Base-by-base conservation (phyloP, 2,888 invertebrate species). In the Lasius fuliginosus region DNA sequence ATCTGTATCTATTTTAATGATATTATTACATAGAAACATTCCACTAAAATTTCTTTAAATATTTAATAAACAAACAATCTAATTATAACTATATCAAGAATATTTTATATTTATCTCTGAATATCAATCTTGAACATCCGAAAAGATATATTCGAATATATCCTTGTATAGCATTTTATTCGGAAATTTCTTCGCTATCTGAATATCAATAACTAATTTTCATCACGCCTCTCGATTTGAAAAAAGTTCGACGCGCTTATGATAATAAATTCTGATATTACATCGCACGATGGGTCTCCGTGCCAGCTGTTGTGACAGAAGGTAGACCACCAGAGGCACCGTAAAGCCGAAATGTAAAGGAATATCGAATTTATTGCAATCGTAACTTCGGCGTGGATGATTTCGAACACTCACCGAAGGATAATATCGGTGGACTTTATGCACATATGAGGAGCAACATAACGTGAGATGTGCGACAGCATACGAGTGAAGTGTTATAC, bases 341-440 rank as follows among this genome's bases (percentile, higher is more conserved):
- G 69, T 79, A 79, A 79, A 68, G 30, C 33, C 42, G 33, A 76
- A 76, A 65, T 53, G 82, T 65, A 30, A 71, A 46, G 42, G 12
- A 69, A 81, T 81, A 81, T 81, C 15, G 27, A 81, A 81, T 81
- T 81, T 81, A 81, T 81, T 60, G 71, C 71, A 46, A 81, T 81
- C 71, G 8, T 81, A 62, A 62, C 36, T 69, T 42, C 18, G 18
- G 9, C 58, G 33, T n/a, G 53, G 27, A 65, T 36, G 33, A 42
- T 79, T 8, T 58, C 58, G 42, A 33, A 42, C 56, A n/a, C 77
- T 40, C 58, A 56, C 15, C 15, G 30, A 36, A 36, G 27, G 12
- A 30, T 60, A 79, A 79, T 69, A 60, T 62, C 27, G 42, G 5
- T 56, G 15, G 30, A 79, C 12, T 6, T 68, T 58, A 79, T 36